A percentile compares a stretch with the other conserved stretches of the same genome.
These are phyloP conservation scores for Eupeodes latifasciatus DNA, from an alignment of 2,888 invertebrate genomes.

Conservation along the genomic window DNA sequence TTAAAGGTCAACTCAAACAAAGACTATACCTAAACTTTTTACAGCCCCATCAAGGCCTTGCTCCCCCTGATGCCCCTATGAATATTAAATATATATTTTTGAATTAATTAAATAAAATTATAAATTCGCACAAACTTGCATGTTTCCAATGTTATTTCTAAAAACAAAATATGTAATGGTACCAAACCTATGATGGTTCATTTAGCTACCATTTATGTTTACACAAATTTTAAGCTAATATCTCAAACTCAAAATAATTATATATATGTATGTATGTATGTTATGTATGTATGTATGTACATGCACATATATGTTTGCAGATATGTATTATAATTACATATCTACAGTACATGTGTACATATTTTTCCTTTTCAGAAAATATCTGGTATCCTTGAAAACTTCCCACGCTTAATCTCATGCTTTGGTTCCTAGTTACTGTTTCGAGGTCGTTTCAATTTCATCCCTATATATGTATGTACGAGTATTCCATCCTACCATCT, in stretches of 20 bases:
- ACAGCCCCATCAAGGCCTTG: neutral
- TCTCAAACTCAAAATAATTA: slow-evolving; percentile 12
- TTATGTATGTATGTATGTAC: too few species aligned
- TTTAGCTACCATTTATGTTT: slow-evolving; percentile 12
- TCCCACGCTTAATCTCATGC: slow-evolving; percentile 7
- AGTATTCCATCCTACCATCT: slow-evolving; percentile 5
- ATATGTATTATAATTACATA: too few species aligned
- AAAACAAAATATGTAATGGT: neutral
- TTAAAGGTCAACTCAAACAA: too few species aligned
- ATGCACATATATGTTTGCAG: too few species aligned
- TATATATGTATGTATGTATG: too few species aligned
- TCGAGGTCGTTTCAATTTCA: slow-evolving; percentile 31
- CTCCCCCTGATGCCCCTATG: neutral
- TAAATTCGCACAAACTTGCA: neutral
- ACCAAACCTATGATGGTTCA: neutral
- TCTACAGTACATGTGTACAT: neutral
- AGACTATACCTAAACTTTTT: neutral
- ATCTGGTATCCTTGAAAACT: slow-evolving; percentile 12
- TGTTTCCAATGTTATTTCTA: neutral
- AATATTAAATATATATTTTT: neutral
- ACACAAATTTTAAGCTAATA: slow-evolving; percentile 44
- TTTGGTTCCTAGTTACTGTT: slow-evolving; percentile 36
- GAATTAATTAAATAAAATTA: neutral
- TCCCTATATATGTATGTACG: neutral
- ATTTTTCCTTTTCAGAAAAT: slow-evolving; percentile 9